A percentile compares a stretch with the other conserved stretches of the same genome.
phyloP scores from a whole-genome alignment of 2,888 invertebrate species.

The Idaea biselata region DNA sequence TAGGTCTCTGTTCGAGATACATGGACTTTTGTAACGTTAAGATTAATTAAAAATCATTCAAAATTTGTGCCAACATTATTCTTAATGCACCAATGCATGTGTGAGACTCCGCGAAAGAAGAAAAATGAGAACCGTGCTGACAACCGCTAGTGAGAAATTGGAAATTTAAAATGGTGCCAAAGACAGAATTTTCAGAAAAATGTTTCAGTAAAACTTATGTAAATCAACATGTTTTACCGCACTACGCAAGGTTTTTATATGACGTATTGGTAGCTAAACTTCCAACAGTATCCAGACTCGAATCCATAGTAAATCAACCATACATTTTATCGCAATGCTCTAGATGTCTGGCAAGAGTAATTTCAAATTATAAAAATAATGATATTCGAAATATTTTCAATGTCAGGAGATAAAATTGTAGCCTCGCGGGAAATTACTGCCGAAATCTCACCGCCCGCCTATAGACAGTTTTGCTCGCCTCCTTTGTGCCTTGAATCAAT shows the following conservation, averaged over 20 bases:
- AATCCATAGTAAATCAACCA: not conserved
- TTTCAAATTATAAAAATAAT: constrained; percentile 28
- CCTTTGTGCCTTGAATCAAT: constrained; percentile 78
- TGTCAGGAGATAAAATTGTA: constrained; percentile 69
- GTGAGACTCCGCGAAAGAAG: not conserved
- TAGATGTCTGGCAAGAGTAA: not conserved
- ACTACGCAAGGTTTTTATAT: not conserved
- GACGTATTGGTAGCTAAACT: no score
- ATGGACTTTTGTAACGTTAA: constrained; percentile 34
- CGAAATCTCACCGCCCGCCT: constrained; percentile 70
- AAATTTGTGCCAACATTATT: not conserved
- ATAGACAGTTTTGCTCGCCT: constrained; percentile 64
- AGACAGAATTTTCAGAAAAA: not conserved
- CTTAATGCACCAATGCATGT: not conserved
- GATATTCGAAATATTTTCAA: constrained; percentile 65
- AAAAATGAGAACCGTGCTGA: not conserved
- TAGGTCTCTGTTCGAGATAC: constrained; percentile 6
- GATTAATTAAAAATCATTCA: not conserved
- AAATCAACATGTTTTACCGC: not conserved
- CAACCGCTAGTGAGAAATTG: constrained; percentile 7
- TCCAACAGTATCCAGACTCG: not conserved
- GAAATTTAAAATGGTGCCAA: constrained; percentile 4
- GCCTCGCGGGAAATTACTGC: constrained; percentile 76
- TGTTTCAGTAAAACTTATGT: not conserved
- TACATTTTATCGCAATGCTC: not conserved